Evolutionary conservation across 1,140 invertebrate species (phyloP), one percentile per base, ranked within the genome.

Genomic region (Drosophila teissieri): DNA sequence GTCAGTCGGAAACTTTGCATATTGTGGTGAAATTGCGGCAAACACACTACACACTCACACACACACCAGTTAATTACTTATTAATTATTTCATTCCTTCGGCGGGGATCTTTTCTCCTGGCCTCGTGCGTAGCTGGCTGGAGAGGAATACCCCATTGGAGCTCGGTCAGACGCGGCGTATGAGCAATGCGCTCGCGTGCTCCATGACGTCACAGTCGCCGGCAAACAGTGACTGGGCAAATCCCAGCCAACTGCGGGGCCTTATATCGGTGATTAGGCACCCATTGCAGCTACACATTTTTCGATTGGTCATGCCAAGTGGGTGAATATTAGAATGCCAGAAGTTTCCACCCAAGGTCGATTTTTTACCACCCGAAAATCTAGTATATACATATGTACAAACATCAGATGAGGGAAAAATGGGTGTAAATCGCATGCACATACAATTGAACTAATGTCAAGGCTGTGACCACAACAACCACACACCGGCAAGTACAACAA

Each of bases 381-480:
- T 2, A 8, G 7, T 8, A 31, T 31, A 31, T 31, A 8, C 4
- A 22, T n/a, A 57, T 10, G 6, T 14, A 60, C 24, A 62, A 11
- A 36, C 4, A 15, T 31, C 14, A 64, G 45, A 48, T 45, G 10
- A 68, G 12, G 27, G 22, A 31, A 68, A 31, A 68, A 51, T 42
- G 60, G 60, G 39, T 65, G 64, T 65, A 65, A 68, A 51, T 67
- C 45, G 46, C 63, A 67, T 65, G 62, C 63, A n/a, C 46, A 49
- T 48, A 31, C 40, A 57, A 64, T 36, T 4, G 24, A 53, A 58
- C 73, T 62, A 76, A 76, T 76, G 73, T 76, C 73, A 76, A 76
- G 73, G 73, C 46, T 75, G 39, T 15, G 8, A 14, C 54, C 46
- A 39, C 44, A 56, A 46, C 52, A 67, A 46, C 10, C 31, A 42